Evolutionary conservation across 2,888 invertebrate genomes (phyloP).

Genomic region (Mythimna vitellina): DNA sequence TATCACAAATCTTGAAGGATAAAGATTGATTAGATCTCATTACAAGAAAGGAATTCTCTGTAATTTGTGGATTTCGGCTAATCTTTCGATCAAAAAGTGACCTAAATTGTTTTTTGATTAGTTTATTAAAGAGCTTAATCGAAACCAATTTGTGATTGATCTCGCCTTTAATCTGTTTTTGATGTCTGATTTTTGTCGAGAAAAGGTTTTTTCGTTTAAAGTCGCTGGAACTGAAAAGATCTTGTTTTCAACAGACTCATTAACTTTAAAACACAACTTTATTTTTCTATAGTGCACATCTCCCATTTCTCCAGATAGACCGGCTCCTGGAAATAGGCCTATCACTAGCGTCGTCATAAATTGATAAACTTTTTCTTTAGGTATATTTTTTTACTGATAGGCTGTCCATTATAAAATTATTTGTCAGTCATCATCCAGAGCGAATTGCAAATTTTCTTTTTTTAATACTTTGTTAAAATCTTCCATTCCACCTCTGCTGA

Average conservation of each 20-base stretch:
- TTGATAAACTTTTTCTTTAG: background rate
- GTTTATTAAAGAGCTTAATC: conserved; percentile 19
- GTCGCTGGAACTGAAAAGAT: background rate
- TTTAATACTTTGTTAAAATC: background rate
- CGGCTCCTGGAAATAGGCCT: background rate
- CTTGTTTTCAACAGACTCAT: background rate
- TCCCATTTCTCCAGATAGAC: too few relatives aligned
- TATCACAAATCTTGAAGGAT: conserved; percentile 1
- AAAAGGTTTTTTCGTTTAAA: background rate
- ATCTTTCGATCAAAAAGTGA: conserved; percentile 20
- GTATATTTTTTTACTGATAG: background rate
- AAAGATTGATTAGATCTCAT: conserved; percentile 42
- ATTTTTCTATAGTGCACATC: too few relatives aligned
- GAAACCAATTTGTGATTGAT: conserved; percentile 26
- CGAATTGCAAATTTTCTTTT: background rate
- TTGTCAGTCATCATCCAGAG: background rate
- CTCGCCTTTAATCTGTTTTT: conserved; percentile 6
- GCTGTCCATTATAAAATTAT: background rate
- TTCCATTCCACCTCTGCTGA: background rate
- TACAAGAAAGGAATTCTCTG: conserved; percentile 28
- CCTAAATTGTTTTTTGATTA: conserved; percentile 39
- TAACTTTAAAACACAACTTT: too few relatives aligned
- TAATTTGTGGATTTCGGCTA: conserved; percentile 33
- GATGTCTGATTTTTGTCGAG: background rate
- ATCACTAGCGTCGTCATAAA: background rate